These are phyloP conservation scores for Podotricha telesiphe DNA, from an alignment of 2,888 invertebrate genomes.

Conservation along the genomic window DNA sequence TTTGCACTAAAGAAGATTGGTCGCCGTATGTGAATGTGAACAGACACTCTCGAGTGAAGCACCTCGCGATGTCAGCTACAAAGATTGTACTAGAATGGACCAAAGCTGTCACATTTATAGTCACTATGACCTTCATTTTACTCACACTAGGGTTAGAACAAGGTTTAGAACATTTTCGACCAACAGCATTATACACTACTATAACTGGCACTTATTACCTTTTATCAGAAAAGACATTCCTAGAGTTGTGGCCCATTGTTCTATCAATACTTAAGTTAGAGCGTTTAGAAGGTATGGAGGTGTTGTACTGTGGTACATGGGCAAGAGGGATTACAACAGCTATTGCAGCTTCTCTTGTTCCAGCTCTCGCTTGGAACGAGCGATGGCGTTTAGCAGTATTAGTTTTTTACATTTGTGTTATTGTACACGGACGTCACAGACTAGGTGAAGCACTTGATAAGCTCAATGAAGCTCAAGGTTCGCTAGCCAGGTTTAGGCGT, in stretches of 20 bases:
- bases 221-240: constrained; percentile 88
- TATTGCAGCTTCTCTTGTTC: constrained; percentile 82
- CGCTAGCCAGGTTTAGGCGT: constrained; percentile 85
- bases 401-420: constrained; percentile 86
- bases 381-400: constrained; percentile 84
- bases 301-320: constrained; percentile 87
- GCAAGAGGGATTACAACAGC: constrained; percentile 84
- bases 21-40: constrained; percentile 89
- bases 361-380: constrained; percentile 81
- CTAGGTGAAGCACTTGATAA: constrained; percentile 80
- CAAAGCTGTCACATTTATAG: constrained; percentile 90
- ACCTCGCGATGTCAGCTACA: constrained; percentile 91
- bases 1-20: constrained; percentile 90
- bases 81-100: constrained; percentile 92
- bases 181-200: constrained; percentile 86
- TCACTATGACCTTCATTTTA: constrained; percentile 89
- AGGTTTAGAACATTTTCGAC: constrained; percentile 89
- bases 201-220: constrained; percentile 88
- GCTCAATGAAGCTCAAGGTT: constrained; percentile 84
- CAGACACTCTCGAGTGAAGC: constrained; percentile 88
- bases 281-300: constrained; percentile 87
- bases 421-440: constrained; percentile 86
- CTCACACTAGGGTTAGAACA: constrained; percentile 90
- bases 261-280: constrained; percentile 85
- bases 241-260: constrained; percentile 85